phyloP scores from a whole-genome alignment of 2,113 vertebrate species.

The Eudorcas thomsonii region DNA sequence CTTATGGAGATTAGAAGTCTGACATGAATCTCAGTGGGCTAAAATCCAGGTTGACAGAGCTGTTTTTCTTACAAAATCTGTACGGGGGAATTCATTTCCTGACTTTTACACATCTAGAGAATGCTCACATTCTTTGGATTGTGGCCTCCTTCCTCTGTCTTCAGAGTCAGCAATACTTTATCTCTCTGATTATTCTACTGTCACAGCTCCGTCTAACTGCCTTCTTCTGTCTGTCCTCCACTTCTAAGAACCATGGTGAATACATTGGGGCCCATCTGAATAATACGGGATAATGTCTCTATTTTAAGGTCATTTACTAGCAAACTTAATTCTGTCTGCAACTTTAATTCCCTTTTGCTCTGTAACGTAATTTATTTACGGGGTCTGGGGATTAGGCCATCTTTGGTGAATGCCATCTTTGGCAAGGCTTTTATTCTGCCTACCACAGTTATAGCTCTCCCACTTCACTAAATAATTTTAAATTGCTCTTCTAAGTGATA shows the following conservation, averaged over 20 bases:
- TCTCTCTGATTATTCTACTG: background rate
- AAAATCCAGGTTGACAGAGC: background rate
- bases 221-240: background rate
- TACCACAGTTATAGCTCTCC: background rate
- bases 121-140: background rate
- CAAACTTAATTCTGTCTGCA: background rate
- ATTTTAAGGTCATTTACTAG: background rate
- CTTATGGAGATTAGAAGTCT: background rate
- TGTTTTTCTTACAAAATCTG: background rate
- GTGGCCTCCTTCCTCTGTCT: background rate
- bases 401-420: background rate
- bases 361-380: background rate
- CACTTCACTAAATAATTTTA: background rate
- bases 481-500: background rate
- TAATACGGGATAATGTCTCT: background rate
- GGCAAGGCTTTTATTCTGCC: background rate
- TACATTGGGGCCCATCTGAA: background rate
- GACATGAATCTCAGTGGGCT: background rate
- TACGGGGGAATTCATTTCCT: background rate
- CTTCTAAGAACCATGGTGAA: background rate
- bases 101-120: background rate
- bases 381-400: background rate
- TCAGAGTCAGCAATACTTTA: background rate
- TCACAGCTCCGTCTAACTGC: background rate
- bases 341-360: background rate